Evolutionary conservation across 2,113 vertebrate species (phyloP), one percentile per base, ranked within the genome.

Genomic region (Gymnorhina tibicen): DNA sequence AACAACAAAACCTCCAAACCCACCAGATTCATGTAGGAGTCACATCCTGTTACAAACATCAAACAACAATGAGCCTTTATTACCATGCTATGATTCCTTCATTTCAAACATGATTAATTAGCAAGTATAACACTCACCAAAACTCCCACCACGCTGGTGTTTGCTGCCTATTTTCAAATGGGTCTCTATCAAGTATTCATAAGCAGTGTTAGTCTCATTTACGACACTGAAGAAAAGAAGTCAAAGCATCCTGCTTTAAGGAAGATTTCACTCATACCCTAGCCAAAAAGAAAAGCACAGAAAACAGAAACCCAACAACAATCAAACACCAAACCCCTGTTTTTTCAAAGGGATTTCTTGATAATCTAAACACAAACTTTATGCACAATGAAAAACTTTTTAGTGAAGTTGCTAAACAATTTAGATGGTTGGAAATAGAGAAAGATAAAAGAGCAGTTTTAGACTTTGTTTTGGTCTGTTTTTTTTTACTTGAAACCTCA

Each of bases 11-110:
- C 50, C 13, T 78, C 92, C 94, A 96, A 96, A 96, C 92, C 96
- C 95, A 96, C 90, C 66, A 97, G 78, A 91, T 93, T 96, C 63
- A 5, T 44, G 83, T 85, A 97, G 96, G 96, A 98, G 97, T 96
- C 94, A 95, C 86, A 95, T 94, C 93, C 97, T 98, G 96, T 97
- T 97, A 92, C 93, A 97, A 98, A 96, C 79, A 96, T 95, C 97
- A 98, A 97, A 98, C 91, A 97, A 97, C 95, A 98, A 97, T 95
- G 93, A 97, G 95, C 93, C 91, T 97, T 97, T 97, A 97, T 96
- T 95, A 94, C 91, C 91, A 97, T 78, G 89, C 96, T 97, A 97
- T 88, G 96, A 98, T 97, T 97, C 95, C 95, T 97, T 96, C 95
- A 93, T 97, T 97, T 96, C 95, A 95, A 96, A 97, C 92, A 95